Evolutionary conservation across 2,113 vertebrate genomes (phyloP).

Genomic region (Ochotona princeps): DNA sequence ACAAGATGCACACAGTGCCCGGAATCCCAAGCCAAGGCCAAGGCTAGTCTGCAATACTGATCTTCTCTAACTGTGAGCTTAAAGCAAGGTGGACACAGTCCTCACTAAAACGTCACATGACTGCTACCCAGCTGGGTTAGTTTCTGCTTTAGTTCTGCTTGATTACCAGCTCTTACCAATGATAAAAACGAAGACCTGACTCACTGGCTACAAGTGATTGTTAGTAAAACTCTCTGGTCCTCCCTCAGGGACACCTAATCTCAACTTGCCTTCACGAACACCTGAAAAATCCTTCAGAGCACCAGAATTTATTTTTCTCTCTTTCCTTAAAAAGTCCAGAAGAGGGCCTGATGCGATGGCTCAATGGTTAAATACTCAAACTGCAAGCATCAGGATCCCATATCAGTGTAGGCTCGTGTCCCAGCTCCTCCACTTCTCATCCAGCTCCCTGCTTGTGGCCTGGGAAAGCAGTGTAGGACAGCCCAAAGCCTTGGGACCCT

Average conservation of each 20-base stretch:
- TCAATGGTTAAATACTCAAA: no score
- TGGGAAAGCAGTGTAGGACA: no score
- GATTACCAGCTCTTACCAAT: neutral
- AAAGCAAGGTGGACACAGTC: neutral
- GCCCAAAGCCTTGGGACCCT: no score
- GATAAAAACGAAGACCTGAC: neutral
- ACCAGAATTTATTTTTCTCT: neutral
- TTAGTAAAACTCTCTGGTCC: neutral
- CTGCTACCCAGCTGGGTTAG: neutral
- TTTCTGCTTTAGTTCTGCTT: neutral
- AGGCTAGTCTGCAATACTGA: neutral
- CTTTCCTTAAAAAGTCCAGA: no score
- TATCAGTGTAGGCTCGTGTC: no score
- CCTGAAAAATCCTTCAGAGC: neutral
- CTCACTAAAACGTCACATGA: neutral
- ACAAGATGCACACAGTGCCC: neutral
- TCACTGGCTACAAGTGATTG: neutral
- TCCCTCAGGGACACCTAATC: neutral
- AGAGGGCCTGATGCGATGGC: no score
- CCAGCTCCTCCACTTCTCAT: no score
- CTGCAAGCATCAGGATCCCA: no score
- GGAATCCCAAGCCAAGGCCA: neutral
- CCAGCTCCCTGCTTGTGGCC: no score
- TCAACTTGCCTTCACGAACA: neutral
- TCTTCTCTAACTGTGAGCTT: neutral